Conservation (phyloP, 2,888 invertebrate species). For the Adelphocoris suturalis region DNA sequence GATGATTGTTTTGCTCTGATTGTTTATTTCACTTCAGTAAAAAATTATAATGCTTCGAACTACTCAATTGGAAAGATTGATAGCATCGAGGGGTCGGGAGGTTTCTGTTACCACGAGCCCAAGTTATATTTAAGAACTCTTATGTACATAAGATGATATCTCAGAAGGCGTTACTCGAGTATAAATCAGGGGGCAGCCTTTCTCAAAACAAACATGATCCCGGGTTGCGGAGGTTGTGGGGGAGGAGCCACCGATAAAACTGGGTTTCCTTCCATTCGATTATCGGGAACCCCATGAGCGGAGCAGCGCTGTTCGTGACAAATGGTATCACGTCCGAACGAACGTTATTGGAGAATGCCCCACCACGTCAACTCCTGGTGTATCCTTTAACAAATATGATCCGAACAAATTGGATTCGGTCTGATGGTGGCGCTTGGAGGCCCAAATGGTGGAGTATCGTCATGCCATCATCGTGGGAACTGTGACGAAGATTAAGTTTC, state of each 20-base stretch:
- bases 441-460: background rate
- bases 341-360: conserved; percentile 24
- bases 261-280: conserved; percentile 50
- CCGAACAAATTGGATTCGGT: conserved; percentile 26
- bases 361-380: conserved; percentile 22
- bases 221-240: background rate
- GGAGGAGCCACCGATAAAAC: conserved; percentile 50
- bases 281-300: conserved; percentile 11
- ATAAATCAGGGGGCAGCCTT: conserved; percentile 47
- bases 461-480: background rate
- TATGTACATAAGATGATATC: conserved; percentile 62
- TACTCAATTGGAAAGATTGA: conserved; percentile 41
- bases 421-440: conserved; percentile 22
- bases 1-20: background rate
- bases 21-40: conserved; percentile 1
- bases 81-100: background rate
- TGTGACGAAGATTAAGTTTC: background rate
- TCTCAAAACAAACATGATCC: conserved; percentile 53
- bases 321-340: conserved; percentile 52
- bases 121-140: conserved; percentile 58
- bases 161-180: conserved; percentile 34
- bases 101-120: background rate
- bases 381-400: conserved; percentile 9
- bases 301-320: conserved; percentile 45
- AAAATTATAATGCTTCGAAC: background rate